These are phyloP conservation scores for Colius striatus DNA, from an alignment of 2,113 vertebrate genomes.

Conservation along the genomic window DNA sequence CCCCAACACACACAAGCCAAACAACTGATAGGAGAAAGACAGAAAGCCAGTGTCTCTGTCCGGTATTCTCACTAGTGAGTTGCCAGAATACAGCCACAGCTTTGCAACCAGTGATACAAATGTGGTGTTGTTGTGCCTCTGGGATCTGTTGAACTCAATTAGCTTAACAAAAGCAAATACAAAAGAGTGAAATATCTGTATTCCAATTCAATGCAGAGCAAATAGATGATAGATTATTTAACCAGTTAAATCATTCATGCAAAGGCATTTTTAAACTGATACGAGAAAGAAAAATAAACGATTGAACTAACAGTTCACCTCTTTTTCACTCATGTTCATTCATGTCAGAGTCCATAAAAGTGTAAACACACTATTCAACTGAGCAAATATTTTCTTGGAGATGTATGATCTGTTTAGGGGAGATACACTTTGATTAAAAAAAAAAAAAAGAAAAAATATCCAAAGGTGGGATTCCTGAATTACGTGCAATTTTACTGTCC, in stretches of 20 bases:
- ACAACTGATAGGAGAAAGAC: not conserved
- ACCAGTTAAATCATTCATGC: slow-evolving; percentile 2
- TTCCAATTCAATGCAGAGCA: slow-evolving; percentile 21
- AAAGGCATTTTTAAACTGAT: slow-evolving; percentile 32
- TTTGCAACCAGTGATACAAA: not conserved
- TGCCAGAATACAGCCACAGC: not conserved
- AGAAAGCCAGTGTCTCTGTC: not conserved
- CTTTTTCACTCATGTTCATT: not conserved
- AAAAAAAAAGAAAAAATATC: not conserved
- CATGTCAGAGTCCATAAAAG: not conserved
- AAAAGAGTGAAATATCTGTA: not conserved
- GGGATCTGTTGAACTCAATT: slow-evolving; percentile 39
- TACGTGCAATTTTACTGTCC: not conserved
- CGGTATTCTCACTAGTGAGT: not conserved
- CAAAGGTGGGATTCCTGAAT: not conserved
- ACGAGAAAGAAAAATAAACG: not conserved
- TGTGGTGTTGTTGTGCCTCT: not conserved
- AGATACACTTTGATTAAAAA: not conserved
- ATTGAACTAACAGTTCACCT: not conserved
- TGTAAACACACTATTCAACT: not conserved
- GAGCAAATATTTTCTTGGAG: not conserved
- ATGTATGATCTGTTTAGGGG: not conserved
- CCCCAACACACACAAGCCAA: not conserved
- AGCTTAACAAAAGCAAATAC: not conserved
- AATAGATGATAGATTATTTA: not conserved